A percentile compares a stretch with the other conserved stretches of the same genome.
Evolutionary conservation across 2,113 vertebrate species (phyloP).

Genomic region (Amphiprion ocellaris): DNA sequence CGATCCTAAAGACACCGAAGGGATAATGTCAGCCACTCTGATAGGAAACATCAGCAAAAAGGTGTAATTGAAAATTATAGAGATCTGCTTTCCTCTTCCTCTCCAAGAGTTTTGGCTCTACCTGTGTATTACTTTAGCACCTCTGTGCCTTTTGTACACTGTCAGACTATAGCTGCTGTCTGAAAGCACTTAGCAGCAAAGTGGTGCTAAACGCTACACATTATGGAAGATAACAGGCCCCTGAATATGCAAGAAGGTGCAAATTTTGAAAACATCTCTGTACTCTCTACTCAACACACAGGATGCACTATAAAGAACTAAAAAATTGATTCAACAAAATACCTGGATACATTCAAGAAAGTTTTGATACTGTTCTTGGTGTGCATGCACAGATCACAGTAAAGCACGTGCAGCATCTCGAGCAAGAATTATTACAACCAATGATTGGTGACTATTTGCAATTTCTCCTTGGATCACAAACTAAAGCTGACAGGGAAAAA

Average conservation of each 20-base stretch:
- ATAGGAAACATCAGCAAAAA: constrained; percentile 69
- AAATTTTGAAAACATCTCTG: background rate
- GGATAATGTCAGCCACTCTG: constrained; percentile 57
- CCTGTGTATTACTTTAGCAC: constrained; percentile 24
- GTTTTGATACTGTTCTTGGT: too few species aligned
- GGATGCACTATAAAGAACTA: too few species aligned
- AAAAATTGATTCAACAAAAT: too few species aligned
- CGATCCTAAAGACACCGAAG: constrained; percentile 62
- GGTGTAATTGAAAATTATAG: constrained; percentile 66
- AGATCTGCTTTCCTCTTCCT: constrained; percentile 23
- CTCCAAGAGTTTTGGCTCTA: constrained; percentile 23
- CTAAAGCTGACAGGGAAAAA: too few species aligned
- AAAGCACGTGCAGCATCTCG: too few species aligned
- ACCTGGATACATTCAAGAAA: too few species aligned
- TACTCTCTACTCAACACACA: background rate
- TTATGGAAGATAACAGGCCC: background rate
- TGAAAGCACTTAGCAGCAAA: background rate
- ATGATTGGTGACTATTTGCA: too few species aligned
- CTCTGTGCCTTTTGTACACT: constrained; percentile 4
- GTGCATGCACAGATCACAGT: too few species aligned
- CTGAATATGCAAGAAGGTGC: background rate
- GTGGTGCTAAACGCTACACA: background rate
- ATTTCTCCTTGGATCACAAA: too few species aligned
- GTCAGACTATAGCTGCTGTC: background rate
- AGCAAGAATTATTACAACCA: too few species aligned